Evolutionary conservation across 1,140 invertebrate species (phyloP).

Genomic region (Drosophila malerkotliana): DNA sequence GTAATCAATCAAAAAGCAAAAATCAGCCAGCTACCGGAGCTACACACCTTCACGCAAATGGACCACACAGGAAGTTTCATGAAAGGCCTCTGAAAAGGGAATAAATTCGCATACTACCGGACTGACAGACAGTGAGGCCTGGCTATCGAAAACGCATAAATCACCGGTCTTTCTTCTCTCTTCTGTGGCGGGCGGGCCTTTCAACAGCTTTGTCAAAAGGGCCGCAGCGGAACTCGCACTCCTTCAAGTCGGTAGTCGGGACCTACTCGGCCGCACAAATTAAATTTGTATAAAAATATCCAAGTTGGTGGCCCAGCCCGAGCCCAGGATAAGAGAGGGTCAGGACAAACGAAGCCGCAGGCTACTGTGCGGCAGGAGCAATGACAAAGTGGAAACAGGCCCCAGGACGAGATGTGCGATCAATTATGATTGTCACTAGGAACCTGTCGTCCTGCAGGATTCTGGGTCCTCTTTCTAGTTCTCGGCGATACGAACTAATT

Average conservation of each 20-base stretch:
- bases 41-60: constrained; percentile 32
- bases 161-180: constrained; percentile 41
- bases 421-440: constrained; percentile 77
- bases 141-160: constrained; percentile 81
- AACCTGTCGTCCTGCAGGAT: constrained; percentile 21
- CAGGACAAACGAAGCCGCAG: constrained; percentile 60
- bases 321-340: constrained; percentile 24
- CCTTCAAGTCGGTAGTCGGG: constrained; percentile 4
- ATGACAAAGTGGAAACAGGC: constrained; percentile 56
- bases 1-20: constrained; percentile 62
- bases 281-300: constrained; percentile 77
- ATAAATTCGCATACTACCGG: constrained; percentile 54
- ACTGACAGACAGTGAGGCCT: constrained; percentile 1
- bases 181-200: constrained; percentile 52
- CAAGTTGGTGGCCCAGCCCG: constrained; percentile 69
- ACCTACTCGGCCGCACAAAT: constrained; percentile 70
- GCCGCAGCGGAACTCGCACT: constrained; percentile 43
- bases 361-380: constrained; percentile 63
- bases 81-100: constrained; percentile 5
- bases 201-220: constrained; percentile 72
- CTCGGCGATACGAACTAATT: constrained; percentile 70
- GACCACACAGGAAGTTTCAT: constrained; percentile 68
- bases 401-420: constrained; percentile 49
- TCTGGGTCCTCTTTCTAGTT: constrained; percentile 4
- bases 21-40: constrained; percentile 56